phyloP scores from a whole-genome alignment of 1,140 invertebrate species.

The Euwallacea similis region DNA sequence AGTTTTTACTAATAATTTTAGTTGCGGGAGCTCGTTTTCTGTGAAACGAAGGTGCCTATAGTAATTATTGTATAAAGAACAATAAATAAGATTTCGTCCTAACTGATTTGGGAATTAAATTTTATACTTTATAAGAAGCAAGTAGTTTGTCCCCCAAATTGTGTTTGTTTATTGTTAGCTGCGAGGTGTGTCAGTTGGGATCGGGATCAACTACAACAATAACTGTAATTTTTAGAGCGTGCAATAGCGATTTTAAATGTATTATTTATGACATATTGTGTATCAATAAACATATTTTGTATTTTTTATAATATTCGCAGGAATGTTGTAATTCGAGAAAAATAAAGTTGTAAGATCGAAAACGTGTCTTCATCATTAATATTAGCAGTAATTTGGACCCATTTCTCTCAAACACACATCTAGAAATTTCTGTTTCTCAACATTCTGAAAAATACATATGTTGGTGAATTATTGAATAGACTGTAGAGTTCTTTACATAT shows the following conservation, averaged over 20 bases:
- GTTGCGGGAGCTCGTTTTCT: no score
- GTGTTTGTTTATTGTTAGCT: constrained; percentile 1
- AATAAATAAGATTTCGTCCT: no score
- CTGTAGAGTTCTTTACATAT: no score
- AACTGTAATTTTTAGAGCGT: neutral
- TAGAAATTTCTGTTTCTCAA: no score
- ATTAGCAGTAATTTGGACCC: no score
- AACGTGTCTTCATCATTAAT: no score
- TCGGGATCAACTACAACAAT: neutral
- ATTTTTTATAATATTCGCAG: constrained; percentile 23
- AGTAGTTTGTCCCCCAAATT: neutral
- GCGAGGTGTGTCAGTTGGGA: constrained; percentile 9
- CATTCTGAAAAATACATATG: no score
- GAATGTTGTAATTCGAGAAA: constrained; percentile 20
- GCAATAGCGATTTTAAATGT: constrained; percentile 11
- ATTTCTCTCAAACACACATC: no score
- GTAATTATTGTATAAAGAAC: neutral
- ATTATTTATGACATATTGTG: constrained; percentile 6
- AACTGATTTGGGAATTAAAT: no score
- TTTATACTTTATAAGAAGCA: no score
- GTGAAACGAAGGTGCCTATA: neutral
- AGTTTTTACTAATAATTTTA: no score
- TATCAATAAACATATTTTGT: constrained; percentile 20
- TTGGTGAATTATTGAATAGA: no score
- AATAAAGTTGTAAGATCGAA: neutral